Conservation (phyloP, 2,113 vertebrate genomes). For the Callipepla squamata region DNA sequence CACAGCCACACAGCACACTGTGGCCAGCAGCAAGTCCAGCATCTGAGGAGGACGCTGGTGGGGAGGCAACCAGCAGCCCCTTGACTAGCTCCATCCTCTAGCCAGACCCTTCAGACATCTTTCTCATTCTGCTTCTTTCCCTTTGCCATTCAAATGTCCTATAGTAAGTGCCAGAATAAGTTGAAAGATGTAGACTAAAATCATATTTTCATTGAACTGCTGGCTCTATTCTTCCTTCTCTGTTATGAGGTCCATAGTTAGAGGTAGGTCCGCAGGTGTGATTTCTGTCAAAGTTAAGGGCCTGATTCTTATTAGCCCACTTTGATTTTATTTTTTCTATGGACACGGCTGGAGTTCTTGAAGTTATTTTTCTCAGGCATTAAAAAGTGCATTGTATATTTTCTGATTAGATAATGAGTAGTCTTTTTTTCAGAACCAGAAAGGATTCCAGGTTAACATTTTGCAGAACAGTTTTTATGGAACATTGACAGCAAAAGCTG, state of each 20-base stretch:
- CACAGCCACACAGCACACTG: rapidly evolving
- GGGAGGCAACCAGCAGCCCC: background rate
- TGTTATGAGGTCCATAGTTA: background rate
- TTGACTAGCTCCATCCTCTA: background rate
- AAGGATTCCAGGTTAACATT: constrained; percentile 44
- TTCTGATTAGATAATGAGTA: constrained; percentile 42
- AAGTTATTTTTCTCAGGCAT: background rate
- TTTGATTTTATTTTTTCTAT: background rate
- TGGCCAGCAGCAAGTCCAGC: background rate
- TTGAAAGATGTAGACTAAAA: background rate
- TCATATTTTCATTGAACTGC: background rate
- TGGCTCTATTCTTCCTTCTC: background rate
- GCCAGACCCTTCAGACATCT: background rate
- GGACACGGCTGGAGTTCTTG: background rate
- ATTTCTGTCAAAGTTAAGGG: background rate
- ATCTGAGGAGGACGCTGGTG: background rate
- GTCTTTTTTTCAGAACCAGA: constrained; percentile 26
- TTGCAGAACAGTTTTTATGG: constrained; percentile 28
- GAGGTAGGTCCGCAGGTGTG: background rate
- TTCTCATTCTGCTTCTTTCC: background rate
- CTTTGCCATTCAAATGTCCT: background rate
- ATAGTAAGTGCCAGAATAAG: background rate
- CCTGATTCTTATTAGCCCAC: background rate
- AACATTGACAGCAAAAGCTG: constrained; percentile 42
- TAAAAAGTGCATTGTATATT: background rate